Base-by-base conservation (phyloP, 2,888 invertebrate species). In the Diarsia dahlii region DNA sequence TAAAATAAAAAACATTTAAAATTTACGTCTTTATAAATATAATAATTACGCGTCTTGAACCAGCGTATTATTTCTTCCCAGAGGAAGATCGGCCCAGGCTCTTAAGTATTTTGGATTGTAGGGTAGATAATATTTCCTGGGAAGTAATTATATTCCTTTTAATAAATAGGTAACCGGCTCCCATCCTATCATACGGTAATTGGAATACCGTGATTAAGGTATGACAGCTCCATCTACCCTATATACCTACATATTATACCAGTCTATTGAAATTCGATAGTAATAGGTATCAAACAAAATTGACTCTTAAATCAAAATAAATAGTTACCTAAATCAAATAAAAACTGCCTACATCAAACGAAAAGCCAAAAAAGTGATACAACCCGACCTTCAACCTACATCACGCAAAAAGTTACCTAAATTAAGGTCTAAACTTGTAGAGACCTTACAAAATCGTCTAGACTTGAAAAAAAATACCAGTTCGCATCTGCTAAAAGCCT, bases 171-270 rank as follows among this genome's bases (percentile, higher is more conserved):
- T 18, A 45, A 28, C 13, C 9, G 9, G 23, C 12, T 54, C 62
- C 5, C 13, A 20, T 34, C n/a, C 39, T 62, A 60, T 60, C 39
- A 52, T n/a, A n/a, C 46, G 20, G 3, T 54, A 23, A 79, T 71
- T 77, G 9, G 15, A 71, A 72, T 34, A n/a, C 15, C 18, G 3
- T 58, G 80, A 80, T 72, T 34, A 56, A 20, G 45, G 63, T 73
- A 73, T 58, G 50, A 46, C 56, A 80, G 73, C 45, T 46, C 23
- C 48, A 12, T 12, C 15, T 18, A 50, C 20, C 50, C 9, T 74
- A 3, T n/a, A 5, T 8, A 60, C n/a, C n/a, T n/a, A n/a, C n/a
- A n/a, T n/a, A n/a, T n/a, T 34, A 18, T 34, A 34, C 34, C n/a
- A n/a, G 9, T 4, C n/a, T 23, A 52, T 45, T 34, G n/a, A 34